Conservation (phyloP, 2,113 vertebrate species). For the Hyla sarda region DNA sequence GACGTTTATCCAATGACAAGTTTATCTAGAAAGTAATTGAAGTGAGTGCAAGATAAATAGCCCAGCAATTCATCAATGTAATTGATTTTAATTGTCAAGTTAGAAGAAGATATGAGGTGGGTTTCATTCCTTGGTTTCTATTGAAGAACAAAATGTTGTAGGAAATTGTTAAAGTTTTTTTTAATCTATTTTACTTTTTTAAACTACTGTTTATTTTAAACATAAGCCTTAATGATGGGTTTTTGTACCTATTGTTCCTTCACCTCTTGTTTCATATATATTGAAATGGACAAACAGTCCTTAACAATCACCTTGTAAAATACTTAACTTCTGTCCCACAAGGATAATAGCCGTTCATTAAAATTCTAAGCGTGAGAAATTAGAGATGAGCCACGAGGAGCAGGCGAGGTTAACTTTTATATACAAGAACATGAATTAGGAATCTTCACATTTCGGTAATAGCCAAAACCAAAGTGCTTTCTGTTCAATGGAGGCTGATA, state of each 20-base stretch:
- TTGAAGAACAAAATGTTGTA: not conserved
- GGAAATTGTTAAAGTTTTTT: not conserved
- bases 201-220: not conserved
- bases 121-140: not conserved
- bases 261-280: not conserved
- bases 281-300: not conserved
- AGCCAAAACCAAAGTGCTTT: not conserved
- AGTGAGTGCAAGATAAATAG: slow-evolving; percentile 17
- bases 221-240: not conserved
- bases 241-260: not conserved
- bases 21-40: slow-evolving; percentile 30
- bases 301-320: not conserved
- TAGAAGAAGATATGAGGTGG: not conserved
- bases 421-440: not conserved
- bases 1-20: slow-evolving; percentile 31
- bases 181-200: not conserved
- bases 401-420: not conserved
- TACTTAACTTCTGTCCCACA: not conserved
- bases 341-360: not conserved
- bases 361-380: not conserved
- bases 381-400: not conserved
- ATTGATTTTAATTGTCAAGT: not conserved
- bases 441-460: not conserved
- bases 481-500: no score
- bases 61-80: slow-evolving; percentile 13